phyloP scores from a whole-genome alignment of 2,113 vertebrate genomes.

The Lethenteron reissneri region DNA sequence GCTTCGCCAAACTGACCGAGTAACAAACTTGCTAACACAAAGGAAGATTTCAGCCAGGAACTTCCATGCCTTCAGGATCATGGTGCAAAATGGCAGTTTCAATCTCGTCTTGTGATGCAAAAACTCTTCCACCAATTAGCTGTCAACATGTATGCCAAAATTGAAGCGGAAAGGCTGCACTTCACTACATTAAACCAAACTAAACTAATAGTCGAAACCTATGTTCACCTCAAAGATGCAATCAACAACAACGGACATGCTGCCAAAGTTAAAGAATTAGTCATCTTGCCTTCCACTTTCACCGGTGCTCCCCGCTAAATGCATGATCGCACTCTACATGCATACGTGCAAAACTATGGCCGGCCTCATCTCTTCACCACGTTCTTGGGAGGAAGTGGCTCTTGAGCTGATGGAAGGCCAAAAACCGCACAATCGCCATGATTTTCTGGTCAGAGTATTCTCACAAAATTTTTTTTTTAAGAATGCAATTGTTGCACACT shows the following conservation, averaged over 20 bases:
- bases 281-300: neutral
- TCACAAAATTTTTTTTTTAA: neutral
- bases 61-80: neutral
- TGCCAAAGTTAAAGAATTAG: neutral
- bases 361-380: neutral
- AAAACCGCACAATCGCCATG: neutral
- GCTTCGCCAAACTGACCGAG: neutral
- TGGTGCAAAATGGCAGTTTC: neutral
- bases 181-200: neutral
- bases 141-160: neutral
- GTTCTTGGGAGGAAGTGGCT: neutral
- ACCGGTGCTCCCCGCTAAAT: neutral
- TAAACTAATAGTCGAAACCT: neutral
- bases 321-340: neutral
- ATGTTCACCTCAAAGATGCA: constrained; percentile 3
- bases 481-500: neutral
- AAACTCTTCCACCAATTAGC: neutral
- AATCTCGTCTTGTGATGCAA: neutral
- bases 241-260: neutral
- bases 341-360: neutral
- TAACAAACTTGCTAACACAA: neutral
- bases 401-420: neutral
- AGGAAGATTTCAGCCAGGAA: neutral
- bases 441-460: neutral
- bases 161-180: neutral